These are phyloP conservation scores for Hemicordylus capensis DNA, from an alignment of 2,113 vertebrate genomes.

Conservation along the genomic window DNA sequence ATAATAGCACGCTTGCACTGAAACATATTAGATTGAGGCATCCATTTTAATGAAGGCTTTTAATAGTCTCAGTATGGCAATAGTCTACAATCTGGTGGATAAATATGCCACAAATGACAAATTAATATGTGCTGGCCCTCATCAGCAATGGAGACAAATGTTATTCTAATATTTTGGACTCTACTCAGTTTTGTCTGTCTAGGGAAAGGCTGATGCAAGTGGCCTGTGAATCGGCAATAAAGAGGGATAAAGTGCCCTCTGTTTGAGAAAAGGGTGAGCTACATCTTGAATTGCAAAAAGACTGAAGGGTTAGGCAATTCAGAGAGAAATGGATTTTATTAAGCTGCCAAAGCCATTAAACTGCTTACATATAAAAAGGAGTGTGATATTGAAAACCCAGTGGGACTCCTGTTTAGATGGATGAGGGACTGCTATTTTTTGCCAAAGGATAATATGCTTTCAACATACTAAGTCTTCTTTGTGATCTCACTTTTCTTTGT, in stretches of 20 bases:
- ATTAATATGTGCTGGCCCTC: conserved; percentile 72
- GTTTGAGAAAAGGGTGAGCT: conserved; percentile 32
- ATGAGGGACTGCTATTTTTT: not conserved
- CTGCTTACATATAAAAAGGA: conserved; percentile 10
- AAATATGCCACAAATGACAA: conserved; percentile 75
- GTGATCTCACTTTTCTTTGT: not conserved
- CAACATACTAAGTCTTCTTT: conserved; percentile 22
- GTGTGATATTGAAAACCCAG: not conserved
- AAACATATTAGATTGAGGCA: conserved; percentile 53
- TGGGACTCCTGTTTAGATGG: conserved; percentile 20
- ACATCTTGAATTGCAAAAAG: not conserved
- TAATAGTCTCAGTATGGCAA: conserved; percentile 61
- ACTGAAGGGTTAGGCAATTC: not conserved
- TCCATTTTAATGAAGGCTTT: conserved; percentile 68
- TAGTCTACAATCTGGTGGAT: conserved; percentile 67
- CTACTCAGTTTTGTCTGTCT: conserved; percentile 62
- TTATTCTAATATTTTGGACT: conserved; percentile 71
- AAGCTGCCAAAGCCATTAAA: conserved; percentile 44
- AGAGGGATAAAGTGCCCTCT: conserved; percentile 66
- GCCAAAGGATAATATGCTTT: not conserved
- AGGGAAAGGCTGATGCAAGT: conserved; percentile 37
- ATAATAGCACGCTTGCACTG: conserved; percentile 49
- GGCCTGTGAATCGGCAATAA: conserved; percentile 1
- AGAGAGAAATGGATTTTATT: conserved; percentile 14
- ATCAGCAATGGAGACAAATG: conserved; percentile 68